Conservation (phyloP, 2,797 vertebrate genomes). For the Melopsittacus undulatus region DNA sequence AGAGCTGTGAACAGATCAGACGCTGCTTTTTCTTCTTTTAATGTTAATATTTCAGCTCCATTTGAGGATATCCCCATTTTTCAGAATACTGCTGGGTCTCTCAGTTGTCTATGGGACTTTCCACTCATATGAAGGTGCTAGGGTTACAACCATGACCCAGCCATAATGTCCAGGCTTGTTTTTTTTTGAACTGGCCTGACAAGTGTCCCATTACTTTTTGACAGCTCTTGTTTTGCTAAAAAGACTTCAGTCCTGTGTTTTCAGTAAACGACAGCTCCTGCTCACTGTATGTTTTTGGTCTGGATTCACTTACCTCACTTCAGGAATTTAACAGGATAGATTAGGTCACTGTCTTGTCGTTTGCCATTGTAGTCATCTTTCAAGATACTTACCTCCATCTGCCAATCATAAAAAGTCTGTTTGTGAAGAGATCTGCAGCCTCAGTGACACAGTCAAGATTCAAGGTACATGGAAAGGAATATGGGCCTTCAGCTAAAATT, state of each 20-base stretch:
- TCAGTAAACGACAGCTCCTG: fast-evolving
- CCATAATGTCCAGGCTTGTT: neutral
- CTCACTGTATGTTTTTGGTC: neutral
- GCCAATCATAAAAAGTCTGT: neutral
- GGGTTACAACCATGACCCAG: neutral
- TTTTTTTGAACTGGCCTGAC: neutral
- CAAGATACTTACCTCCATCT: neutral
- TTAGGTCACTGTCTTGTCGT: neutral
- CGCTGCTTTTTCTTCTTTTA: neutral
- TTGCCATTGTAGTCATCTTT: neutral
- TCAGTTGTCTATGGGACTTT: neutral
- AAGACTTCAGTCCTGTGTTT: neutral
- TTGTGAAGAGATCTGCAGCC: neutral
- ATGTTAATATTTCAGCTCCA: neutral
- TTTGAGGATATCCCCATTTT: neutral
- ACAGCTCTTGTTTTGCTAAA: neutral
- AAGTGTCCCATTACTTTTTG: neutral
- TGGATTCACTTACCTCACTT: neutral
- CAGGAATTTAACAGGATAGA: neutral
- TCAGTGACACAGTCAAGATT: neutral
- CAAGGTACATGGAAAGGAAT: neutral
- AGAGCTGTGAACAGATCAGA: neutral
- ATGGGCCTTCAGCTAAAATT: neutral
- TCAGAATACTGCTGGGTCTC: neutral
- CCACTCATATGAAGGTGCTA: neutral